These are phyloP conservation scores for Oceanodroma leucorhoa DNA, from an alignment of 2,797 vertebrate genomes.

Conservation along the genomic window DNA sequence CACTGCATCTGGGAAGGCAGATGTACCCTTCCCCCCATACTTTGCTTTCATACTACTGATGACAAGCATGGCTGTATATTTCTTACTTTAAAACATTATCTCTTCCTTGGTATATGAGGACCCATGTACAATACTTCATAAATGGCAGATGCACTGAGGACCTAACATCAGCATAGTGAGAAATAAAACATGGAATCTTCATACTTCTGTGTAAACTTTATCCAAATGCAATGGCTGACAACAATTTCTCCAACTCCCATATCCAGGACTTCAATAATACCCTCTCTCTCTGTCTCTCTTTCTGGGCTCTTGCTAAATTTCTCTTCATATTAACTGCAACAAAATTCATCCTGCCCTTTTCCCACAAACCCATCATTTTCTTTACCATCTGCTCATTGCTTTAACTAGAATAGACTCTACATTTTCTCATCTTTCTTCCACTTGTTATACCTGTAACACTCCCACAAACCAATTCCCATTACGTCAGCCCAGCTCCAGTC, in stretches of 20 bases:
- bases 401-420: neutral
- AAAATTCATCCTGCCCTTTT: neutral
- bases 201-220: neutral
- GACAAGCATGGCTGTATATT: neutral
- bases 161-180: rapidly evolving
- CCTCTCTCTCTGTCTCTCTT: neutral
- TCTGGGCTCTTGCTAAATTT: neutral
- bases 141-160: neutral
- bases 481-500: neutral
- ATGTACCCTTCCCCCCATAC: neutral
- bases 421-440: neutral
- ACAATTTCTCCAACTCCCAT: neutral
- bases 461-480: neutral
- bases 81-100: neutral
- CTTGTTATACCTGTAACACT: neutral
- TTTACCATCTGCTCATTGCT: neutral
- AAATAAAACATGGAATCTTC: neutral
- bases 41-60: neutral
- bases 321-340: neutral
- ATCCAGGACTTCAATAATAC: neutral
- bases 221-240: neutral
- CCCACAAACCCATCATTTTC: neutral
- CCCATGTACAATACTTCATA: neutral
- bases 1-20: neutral
- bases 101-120: neutral